These are phyloP conservation scores for Heliconius congener DNA, from an alignment of 1,140 invertebrate genomes.

Conservation along the genomic window DNA sequence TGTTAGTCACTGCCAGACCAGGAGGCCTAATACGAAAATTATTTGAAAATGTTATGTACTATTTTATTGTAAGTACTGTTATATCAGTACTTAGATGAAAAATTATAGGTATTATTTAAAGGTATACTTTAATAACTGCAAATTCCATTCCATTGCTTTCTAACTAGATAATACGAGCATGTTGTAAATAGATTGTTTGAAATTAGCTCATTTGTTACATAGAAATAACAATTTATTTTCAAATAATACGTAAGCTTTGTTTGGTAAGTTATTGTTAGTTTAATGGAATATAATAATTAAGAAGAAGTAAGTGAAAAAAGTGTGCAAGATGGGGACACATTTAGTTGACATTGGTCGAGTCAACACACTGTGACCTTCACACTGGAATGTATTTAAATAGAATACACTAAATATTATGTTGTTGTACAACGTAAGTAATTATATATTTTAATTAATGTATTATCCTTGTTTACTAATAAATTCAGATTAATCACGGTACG, in stretches of 20 bases:
- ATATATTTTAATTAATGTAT: constrained; percentile 17
- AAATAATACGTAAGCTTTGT: neutral
- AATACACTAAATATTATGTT: constrained; percentile 27
- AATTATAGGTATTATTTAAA: no score
- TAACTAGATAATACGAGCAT: no score
- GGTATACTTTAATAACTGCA: no score
- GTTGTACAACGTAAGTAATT: constrained; percentile 31
- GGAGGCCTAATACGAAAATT: no score
- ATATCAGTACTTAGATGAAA: no score
- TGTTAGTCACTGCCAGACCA: neutral
- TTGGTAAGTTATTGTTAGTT: neutral
- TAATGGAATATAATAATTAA: neutral
- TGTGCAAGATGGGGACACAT: constrained; percentile 19
- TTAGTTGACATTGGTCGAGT: constrained; percentile 50
- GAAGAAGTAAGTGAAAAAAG: neutral
- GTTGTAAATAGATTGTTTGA: no score
- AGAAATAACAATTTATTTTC: no score
- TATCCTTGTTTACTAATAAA: constrained; percentile 5
- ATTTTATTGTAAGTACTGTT: neutral
- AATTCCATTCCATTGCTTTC: no score
- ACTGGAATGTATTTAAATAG: constrained; percentile 44
- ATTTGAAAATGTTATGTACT: neutral
- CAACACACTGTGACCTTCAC: constrained; percentile 51
- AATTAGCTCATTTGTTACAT: no score
- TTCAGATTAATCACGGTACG: neutral